phyloP scores from a whole-genome alignment of 1,140 invertebrate genomes.

The Drosophila malerkotliana region DNA sequence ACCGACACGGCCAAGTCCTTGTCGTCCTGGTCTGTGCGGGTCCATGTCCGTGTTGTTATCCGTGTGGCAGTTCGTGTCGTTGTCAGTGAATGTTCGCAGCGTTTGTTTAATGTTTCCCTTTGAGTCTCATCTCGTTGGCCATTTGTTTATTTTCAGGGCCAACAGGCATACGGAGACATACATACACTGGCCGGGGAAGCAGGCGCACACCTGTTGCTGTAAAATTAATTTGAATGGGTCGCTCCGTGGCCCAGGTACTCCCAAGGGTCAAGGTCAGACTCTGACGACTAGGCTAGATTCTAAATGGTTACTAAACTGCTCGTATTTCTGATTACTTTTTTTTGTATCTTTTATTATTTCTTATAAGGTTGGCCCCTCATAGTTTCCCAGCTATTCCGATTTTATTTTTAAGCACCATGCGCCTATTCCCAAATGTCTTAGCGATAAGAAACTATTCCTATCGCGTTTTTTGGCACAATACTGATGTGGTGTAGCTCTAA shows the following conservation, averaged over 20 bases:
- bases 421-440: no score
- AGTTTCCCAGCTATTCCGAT: no score
- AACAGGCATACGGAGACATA: constrained; percentile 2
- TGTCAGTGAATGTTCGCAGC: constrained; percentile 41
- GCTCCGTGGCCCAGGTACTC: constrained; percentile 1
- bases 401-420: no score
- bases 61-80: constrained; percentile 34
- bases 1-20: constrained; percentile 40
- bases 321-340: no score
- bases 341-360: no score
- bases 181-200: not conserved
- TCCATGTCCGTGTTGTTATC: constrained; percentile 27
- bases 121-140: constrained; percentile 31
- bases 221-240: constrained; percentile 70
- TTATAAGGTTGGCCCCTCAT: no score
- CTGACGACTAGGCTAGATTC: no score
- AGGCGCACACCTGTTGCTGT: constrained; percentile 67
- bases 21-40: constrained; percentile 12
- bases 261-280: not conserved
- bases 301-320: no score
- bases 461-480: no score
- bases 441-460: no score
- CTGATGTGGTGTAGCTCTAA: no score
- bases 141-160: constrained; percentile 66
- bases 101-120: constrained; percentile 48